A percentile compares a stretch with the other conserved stretches of the same genome.
Conservation (phyloP, 2,888 invertebrate species). For the Pinctada fucata region DNA sequence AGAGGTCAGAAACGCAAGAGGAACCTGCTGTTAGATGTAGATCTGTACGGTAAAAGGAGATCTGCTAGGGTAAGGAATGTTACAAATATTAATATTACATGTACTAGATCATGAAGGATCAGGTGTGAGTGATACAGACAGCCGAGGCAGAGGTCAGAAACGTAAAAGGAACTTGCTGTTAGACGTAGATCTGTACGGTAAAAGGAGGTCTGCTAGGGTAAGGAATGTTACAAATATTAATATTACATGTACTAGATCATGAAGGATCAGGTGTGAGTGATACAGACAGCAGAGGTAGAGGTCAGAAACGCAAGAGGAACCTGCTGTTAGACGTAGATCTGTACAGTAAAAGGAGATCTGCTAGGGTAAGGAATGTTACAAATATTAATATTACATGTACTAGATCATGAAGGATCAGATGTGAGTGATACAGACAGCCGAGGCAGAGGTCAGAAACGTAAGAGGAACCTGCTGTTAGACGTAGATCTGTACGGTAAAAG, state of each 20-base stretch:
- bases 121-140: conserved; percentile 11
- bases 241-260: background rate
- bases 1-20: conserved; percentile 50
- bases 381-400: background rate
- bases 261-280: conserved; percentile 9
- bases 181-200: conserved; percentile 50
- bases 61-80: conserved; percentile 65
- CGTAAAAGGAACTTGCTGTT: conserved; percentile 46
- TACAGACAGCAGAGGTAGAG: conserved; percentile 34
- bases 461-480: conserved; percentile 46
- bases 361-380: conserved; percentile 57
- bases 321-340: conserved; percentile 44
- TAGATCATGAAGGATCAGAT: conserved; percentile 5
- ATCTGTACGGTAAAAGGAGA: conserved; percentile 60
- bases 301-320: conserved; percentile 48
- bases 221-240: background rate
- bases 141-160: conserved; percentile 45
- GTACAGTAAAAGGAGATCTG: conserved; percentile 67
- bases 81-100: too few species aligned
- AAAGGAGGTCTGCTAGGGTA: conserved; percentile 72
- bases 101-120: conserved; percentile 4
- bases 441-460: conserved; percentile 47
- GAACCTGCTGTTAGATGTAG: conserved; percentile 46
- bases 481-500: conserved; percentile 58
- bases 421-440: conserved; percentile 22